These are phyloP conservation scores for Tetrao urogallus DNA, from an alignment of 2,113 vertebrate genomes.

Conservation along the genomic window DNA sequence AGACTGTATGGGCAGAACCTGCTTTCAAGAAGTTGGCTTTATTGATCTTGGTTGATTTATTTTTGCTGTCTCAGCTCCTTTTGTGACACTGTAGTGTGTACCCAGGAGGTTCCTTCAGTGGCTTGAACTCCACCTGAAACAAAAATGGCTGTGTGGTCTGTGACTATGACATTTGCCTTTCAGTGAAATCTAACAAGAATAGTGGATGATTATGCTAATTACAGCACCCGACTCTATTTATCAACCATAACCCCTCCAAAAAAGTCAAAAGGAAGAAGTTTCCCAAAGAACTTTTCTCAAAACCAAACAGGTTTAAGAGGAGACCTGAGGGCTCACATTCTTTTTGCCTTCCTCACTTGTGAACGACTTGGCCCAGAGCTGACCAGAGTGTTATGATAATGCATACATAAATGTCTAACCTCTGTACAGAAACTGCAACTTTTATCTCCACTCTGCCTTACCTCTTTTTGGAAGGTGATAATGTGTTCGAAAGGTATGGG, in stretches of 20 bases:
- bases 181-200: neutral
- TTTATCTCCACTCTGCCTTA: neutral
- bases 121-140: neutral
- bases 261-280: neutral
- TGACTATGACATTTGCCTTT: neutral
- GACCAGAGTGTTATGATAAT: neutral
- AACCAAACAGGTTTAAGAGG: neutral
- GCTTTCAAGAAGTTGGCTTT: neutral
- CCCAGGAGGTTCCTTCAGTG: neutral
- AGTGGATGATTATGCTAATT: neutral
- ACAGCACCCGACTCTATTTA: neutral
- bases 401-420: neutral
- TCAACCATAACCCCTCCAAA: neutral
- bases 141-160: neutral
- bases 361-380: neutral
- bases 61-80: neutral
- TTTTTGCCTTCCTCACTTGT: neutral
- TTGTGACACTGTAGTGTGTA: neutral
- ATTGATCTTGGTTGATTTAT: neutral
- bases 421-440: neutral
- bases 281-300: neutral
- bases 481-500: neutral
- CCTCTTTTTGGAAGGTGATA: neutral
- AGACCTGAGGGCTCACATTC: neutral
- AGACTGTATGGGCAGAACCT: neutral